These are phyloP conservation scores for Glaucopsyche alexis DNA, from an alignment of 2,888 invertebrate genomes.

Conservation along the genomic window DNA sequence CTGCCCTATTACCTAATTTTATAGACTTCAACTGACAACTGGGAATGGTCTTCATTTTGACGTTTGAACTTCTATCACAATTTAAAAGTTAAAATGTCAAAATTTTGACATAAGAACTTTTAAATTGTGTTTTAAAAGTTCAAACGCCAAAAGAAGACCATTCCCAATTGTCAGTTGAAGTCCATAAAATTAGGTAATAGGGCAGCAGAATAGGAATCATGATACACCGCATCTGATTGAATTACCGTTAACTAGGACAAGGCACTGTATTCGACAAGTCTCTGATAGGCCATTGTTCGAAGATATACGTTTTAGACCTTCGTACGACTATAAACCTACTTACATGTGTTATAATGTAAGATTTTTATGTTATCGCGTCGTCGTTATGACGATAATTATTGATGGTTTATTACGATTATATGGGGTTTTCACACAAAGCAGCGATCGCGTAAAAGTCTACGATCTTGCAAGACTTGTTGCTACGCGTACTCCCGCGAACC, in stretches of 20 bases:
- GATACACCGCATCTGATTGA: background rate
- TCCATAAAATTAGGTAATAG: too few species aligned
- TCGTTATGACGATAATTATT: constrained; percentile 3
- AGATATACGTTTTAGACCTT: constrained; percentile 29
- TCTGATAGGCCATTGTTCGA: constrained; percentile 48
- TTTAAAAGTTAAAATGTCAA: too few species aligned
- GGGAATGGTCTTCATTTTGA: too few species aligned
- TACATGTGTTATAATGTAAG: constrained; percentile 15
- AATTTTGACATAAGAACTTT: too few species aligned
- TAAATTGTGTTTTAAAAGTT: too few species aligned
- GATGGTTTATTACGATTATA: background rate
- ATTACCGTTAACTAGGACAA: constrained; percentile 33
- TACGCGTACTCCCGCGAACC: too few species aligned
- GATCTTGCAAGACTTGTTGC: too few species aligned
- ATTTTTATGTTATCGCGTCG: constrained; percentile 25
- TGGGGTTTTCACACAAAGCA: background rate
- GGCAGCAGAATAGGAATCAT: background rate
- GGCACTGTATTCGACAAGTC: constrained; percentile 34
- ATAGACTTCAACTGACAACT: too few species aligned
- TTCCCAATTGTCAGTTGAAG: too few species aligned
- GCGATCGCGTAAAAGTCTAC: background rate
- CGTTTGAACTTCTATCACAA: too few species aligned
- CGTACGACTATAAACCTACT: constrained; percentile 27
- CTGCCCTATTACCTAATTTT: too few species aligned
- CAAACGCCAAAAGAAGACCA: too few species aligned